phyloP scores from a whole-genome alignment of 2,113 vertebrate species.

The Eulemur macaco region DNA sequence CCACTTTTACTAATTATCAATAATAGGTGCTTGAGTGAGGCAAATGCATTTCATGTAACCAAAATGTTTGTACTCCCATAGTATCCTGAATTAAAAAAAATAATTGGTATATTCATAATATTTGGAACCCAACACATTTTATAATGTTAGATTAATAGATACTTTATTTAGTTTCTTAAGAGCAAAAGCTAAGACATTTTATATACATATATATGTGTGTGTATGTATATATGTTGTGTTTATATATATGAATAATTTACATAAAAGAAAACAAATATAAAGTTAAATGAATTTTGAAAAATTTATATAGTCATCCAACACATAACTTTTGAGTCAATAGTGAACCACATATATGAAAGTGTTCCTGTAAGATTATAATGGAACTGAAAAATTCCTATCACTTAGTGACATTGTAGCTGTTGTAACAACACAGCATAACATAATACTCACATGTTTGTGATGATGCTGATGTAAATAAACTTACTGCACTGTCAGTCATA shows the following conservation, averaged over 20 bases:
- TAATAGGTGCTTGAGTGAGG: neutral
- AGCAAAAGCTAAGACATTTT: neutral
- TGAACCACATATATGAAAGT: neutral
- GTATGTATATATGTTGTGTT: neutral
- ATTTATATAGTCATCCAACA: neutral
- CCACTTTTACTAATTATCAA: neutral
- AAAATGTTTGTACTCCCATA: no score
- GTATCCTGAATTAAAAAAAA: no score
- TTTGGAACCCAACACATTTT: neutral
- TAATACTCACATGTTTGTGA: neutral
- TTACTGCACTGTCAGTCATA: neutral
- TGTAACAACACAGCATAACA: neutral
- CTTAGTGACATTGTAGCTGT: neutral
- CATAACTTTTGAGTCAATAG: neutral
- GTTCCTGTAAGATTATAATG: neutral
- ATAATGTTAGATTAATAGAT: neutral
- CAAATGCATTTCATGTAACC: no score
- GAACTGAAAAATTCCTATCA: neutral
- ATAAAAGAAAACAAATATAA: neutral
- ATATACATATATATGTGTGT: neutral
- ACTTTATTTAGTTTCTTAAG: neutral
- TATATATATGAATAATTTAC: neutral
- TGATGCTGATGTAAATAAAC: neutral
- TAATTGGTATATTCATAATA: neutral
- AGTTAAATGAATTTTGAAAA: neutral